A percentile compares a stretch with the other conserved stretches of the same genome.
These are phyloP conservation scores for Nomada hirtipes DNA, from an alignment of 2,888 invertebrate species.

Conservation along the genomic window DNA sequence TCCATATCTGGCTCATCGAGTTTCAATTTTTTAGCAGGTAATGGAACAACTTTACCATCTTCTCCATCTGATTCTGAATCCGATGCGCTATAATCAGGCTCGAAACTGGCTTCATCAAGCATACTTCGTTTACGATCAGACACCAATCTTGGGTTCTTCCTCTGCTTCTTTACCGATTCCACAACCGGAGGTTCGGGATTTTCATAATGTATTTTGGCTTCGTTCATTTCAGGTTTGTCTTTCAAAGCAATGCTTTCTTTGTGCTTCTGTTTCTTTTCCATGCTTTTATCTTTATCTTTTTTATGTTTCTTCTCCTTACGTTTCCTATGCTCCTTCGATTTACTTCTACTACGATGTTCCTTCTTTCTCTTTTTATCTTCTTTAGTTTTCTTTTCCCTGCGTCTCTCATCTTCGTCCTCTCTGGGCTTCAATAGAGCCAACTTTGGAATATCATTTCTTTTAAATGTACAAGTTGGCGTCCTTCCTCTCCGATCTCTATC, in stretches of 20 bases:
- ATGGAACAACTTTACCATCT: slow-evolving; percentile 70
- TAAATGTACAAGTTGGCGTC: slow-evolving; percentile 74
- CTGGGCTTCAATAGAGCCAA: slow-evolving; percentile 69
- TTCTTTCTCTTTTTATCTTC: slow-evolving; percentile 79
- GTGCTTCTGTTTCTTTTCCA: slow-evolving; percentile 82
- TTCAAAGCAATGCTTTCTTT: slow-evolving; percentile 74
- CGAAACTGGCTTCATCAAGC: slow-evolving; percentile 90
- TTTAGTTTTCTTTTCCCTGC: slow-evolving; percentile 72
- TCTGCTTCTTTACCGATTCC: slow-evolving; percentile 76
- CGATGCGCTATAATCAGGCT: slow-evolving; percentile 90
- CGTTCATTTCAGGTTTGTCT: slow-evolving; percentile 69
- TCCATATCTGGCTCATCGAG: slow-evolving; percentile 72
- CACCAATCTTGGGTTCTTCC: slow-evolving; percentile 82
- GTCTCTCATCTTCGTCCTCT: slow-evolving; percentile 77
- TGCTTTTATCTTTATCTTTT: slow-evolving; percentile 82
- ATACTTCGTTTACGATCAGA: slow-evolving; percentile 88
- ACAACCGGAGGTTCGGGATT: slow-evolving; percentile 61
- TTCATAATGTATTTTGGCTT: slow-evolving; percentile 66
- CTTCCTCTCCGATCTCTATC: slow-evolving; percentile 77
- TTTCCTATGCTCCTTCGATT: slow-evolving; percentile 80
- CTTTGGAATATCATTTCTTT: slow-evolving; percentile 72
- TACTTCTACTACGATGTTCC: slow-evolving; percentile 80
- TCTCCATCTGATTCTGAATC: slow-evolving; percentile 88
- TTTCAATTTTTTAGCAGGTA: slow-evolving; percentile 75
- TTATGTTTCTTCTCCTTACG: slow-evolving; percentile 85